phyloP scores from a whole-genome alignment of 1,140 invertebrate genomes.

The Holcopasites calliopsidis region DNA sequence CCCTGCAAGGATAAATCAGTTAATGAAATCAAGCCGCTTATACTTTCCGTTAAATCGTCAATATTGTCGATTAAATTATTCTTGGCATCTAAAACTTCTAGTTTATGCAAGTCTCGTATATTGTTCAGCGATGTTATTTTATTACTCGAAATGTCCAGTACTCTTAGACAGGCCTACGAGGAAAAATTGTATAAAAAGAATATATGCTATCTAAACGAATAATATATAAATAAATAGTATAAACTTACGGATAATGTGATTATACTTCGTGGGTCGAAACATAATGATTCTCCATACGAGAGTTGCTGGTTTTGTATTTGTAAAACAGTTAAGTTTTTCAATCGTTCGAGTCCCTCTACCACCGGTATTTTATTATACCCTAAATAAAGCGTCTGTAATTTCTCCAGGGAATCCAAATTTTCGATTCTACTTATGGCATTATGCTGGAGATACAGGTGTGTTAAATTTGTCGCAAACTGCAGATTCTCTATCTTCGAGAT shows the following conservation, averaged over 20 bases:
- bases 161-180: slow-evolving; percentile 74
- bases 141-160: slow-evolving; percentile 80
- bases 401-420: slow-evolving; percentile 81
- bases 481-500: slow-evolving; percentile 83
- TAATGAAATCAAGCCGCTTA: slow-evolving; percentile 80
- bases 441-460: slow-evolving; percentile 85
- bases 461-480: slow-evolving; percentile 80
- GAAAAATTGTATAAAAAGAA: neutral
- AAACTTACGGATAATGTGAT: slow-evolving; percentile 81
- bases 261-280: slow-evolving; percentile 84
- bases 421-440: slow-evolving; percentile 84
- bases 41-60: slow-evolving; percentile 77
- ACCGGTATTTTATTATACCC: slow-evolving; percentile 85
- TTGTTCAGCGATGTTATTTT: slow-evolving; percentile 75
- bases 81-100: slow-evolving; percentile 77
- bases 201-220: neutral
- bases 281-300: slow-evolving; percentile 80
- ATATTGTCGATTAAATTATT: slow-evolving; percentile 79
- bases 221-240: neutral
- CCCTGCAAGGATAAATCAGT: slow-evolving; percentile 81
- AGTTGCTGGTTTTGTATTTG: slow-evolving; percentile 85
- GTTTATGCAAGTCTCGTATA: slow-evolving; percentile 73
- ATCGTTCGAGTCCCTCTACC: slow-evolving; percentile 83
- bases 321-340: slow-evolving; percentile 82
- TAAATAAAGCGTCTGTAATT: slow-evolving; percentile 84